These are phyloP conservation scores for Armadillidium nasatum DNA, from an alignment of 1,140 invertebrate species.

Conservation along the genomic window DNA sequence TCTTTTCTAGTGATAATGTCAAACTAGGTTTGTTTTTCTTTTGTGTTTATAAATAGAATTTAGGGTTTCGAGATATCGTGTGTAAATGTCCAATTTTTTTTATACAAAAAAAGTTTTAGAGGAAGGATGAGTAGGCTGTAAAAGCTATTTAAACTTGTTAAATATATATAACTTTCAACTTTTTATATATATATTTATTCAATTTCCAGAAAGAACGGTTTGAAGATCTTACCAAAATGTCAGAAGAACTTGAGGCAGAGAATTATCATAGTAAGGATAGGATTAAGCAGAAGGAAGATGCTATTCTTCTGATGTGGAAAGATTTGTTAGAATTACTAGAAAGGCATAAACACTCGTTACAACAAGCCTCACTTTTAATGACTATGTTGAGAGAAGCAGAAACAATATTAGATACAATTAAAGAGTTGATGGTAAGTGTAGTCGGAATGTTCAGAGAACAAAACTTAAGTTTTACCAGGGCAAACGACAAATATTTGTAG, in stretches of 20 bases:
- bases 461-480: too few species aligned
- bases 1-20: too few species aligned
- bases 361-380: conserved; percentile 70
- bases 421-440: conserved; percentile 64
- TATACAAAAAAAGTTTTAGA: background rate
- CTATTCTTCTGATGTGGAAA: conserved; percentile 83
- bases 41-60: too few species aligned
- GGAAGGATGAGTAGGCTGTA: background rate
- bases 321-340: conserved; percentile 78
- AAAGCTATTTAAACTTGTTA: background rate
- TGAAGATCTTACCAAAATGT: conserved; percentile 66
- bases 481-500: too few species aligned
- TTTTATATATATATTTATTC: background rate
- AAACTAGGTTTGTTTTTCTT: too few species aligned
- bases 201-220: conserved; percentile 78
- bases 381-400: conserved; percentile 86
- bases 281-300: conserved; percentile 73
- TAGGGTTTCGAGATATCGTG: too few species aligned
- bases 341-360: conserved; percentile 76
- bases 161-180: too few species aligned
- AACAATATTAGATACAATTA: conserved; percentile 72
- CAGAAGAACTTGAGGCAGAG: conserved; percentile 66
- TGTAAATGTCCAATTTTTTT: conserved; percentile 4
- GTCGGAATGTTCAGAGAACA: too few species aligned
- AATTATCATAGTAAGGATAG: conserved; percentile 84